A percentile compares a stretch with the other conserved stretches of the same genome.
Evolutionary conservation across 2,113 vertebrate genomes (phyloP).

Genomic region (Aptenodytes forsteri): DNA sequence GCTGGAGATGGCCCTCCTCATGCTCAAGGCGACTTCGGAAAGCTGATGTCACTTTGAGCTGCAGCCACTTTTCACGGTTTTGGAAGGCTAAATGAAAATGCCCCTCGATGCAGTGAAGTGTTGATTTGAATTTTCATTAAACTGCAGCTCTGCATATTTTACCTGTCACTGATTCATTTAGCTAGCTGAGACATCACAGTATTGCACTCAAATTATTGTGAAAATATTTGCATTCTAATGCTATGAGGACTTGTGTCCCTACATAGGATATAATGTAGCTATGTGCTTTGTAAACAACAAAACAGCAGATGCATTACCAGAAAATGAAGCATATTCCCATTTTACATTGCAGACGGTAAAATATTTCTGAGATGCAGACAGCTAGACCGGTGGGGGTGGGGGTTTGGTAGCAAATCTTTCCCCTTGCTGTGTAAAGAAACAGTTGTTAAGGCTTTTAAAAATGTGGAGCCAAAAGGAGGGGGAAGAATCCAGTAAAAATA

Average conservation of each 20-base stretch:
- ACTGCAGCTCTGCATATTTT: slow-evolving; percentile 72
- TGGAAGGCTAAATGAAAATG: slow-evolving; percentile 2
- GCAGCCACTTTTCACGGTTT: background rate
- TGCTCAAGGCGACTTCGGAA: background rate
- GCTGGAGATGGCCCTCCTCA: background rate
- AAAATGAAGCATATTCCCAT: slow-evolving; percentile 65
- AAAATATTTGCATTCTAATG: slow-evolving; percentile 70
- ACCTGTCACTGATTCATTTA: slow-evolving; percentile 77
- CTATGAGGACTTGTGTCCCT: slow-evolving; percentile 63
- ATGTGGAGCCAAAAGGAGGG: slow-evolving; percentile 29
- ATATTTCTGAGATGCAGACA: slow-evolving; percentile 55
- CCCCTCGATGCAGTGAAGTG: background rate
- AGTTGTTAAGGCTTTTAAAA: slow-evolving; percentile 12
- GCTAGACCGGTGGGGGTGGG: background rate
- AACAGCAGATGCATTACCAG: slow-evolving; percentile 43
- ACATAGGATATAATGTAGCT: slow-evolving; percentile 68
- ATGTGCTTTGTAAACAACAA: slow-evolving; percentile 68
- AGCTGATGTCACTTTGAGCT: background rate
- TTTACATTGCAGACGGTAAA: slow-evolving; percentile 42
- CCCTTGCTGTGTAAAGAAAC: slow-evolving; percentile 6
- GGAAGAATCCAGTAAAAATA: slow-evolving; percentile 66
- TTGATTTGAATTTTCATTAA: slow-evolving; percentile 59
- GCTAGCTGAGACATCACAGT: slow-evolving; percentile 72
- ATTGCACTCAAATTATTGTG: slow-evolving; percentile 72
- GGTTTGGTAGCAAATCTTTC: background rate